Percentiles rank a stretch among this genome's conserved stretches.
Evolutionary conservation across 1,140 invertebrate species (phyloP).

Genomic region (Macrocentrus cingulum): DNA sequence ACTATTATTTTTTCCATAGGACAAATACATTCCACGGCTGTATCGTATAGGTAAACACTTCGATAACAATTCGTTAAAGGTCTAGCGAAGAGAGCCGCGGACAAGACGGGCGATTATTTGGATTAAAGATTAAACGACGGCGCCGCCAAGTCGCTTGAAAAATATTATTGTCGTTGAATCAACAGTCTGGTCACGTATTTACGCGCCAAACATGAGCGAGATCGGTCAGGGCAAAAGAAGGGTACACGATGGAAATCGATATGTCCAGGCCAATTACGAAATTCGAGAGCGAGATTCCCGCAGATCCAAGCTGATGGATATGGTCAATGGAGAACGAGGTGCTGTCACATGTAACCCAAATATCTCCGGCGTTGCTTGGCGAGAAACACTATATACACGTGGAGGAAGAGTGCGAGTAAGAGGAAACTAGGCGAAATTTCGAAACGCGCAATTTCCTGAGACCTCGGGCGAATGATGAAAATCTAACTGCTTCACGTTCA

Average conservation of each 20-base stretch:
- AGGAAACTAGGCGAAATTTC: slow-evolving; percentile 21
- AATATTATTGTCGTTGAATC: not conserved
- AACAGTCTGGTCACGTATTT: slow-evolving; percentile 12
- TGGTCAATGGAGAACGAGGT: slow-evolving; percentile 23
- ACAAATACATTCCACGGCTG: too few species aligned
- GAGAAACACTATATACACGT: slow-evolving; percentile 1
- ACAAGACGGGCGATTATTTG: slow-evolving; percentile 4
- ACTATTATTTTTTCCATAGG: too few species aligned
- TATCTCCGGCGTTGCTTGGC: slow-evolving; percentile 21
- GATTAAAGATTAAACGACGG: slow-evolving; percentile 8
- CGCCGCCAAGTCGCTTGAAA: slow-evolving; percentile 1
- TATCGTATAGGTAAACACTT: slow-evolving; percentile 2
- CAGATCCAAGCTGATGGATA: slow-evolving; percentile 14
- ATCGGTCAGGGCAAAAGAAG: slow-evolving; percentile 20
- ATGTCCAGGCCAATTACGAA: slow-evolving; percentile 28
- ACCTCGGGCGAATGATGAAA: slow-evolving; percentile 22
- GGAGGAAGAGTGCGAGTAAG: slow-evolving; percentile 10
- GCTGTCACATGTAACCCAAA: slow-evolving; percentile 30
- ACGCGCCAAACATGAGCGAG: slow-evolving; percentile 15
- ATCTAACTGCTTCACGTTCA: slow-evolving; percentile 19
- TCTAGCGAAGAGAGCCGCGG: not conserved
- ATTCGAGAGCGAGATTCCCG: slow-evolving; percentile 20
- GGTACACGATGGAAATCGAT: slow-evolving; percentile 9
- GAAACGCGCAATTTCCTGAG: slow-evolving; percentile 26
- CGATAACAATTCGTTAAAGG: not conserved